Base-by-base conservation (phyloP, 2,888 invertebrate genomes). In the Drosophila neoperkinsi region DNA sequence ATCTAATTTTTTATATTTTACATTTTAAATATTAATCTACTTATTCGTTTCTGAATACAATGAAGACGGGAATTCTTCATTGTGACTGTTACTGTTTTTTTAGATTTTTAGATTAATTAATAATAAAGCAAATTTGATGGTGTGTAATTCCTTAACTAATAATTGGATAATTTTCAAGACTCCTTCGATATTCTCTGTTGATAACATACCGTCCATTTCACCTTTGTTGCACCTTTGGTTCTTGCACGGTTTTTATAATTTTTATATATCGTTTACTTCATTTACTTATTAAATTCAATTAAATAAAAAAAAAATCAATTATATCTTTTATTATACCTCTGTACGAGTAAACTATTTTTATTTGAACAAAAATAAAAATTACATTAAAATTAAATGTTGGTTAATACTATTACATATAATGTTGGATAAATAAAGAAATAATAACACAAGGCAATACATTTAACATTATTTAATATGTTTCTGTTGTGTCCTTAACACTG, bases 401-500 rank as follows among this genome's bases (percentile, higher is more conserved):
- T 13, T n/a, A 36, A 61, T 38, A 16, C 28, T 30, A 41, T 30
- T 28, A 41, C 9, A 57, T 28, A 21, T 18, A 5, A 18, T 46
- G 9, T 50, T 18, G 50, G 25, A n/a, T 36, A 53, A 30, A 2
- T 18, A 18, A 51, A 28, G 13, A 41, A 43, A 16, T 21, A 34
- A 34, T 6, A 50, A 13, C 9, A 34, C 28, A n/a, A 7, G 30
- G 4, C 6, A 18, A 5, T 10, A 10, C 16, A 16, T 16, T 57
- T 16, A 11, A 3, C 0, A 31, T 30, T 10, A 33, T 13, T 80
- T 71, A 84, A 69, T 67, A 77, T 13, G 76, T 77, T 64, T 81
- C 76, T 25, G 85, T 83, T 25, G 82, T 78, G 9, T 84, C 82
- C 28, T 81, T 88, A 41, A 66, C 43, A 61, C 76, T 84, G 7